phyloP scores from a whole-genome alignment of 2,797 vertebrate species.

The Sternotherus odoratus region DNA sequence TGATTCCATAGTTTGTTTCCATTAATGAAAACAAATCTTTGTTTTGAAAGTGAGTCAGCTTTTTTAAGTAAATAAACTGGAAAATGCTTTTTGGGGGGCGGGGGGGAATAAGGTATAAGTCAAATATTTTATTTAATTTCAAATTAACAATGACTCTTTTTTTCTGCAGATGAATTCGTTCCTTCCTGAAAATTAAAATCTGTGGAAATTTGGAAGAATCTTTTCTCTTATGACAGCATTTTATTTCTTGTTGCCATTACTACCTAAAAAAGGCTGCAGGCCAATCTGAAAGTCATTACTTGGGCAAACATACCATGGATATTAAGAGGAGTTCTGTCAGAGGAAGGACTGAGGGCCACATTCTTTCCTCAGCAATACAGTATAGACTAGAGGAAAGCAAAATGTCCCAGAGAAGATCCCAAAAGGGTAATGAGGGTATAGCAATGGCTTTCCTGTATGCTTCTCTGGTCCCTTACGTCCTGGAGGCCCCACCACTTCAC shows the following conservation, averaged over 20 bases:
- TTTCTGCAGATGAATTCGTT: background rate
- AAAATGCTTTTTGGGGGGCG: constrained; percentile 4
- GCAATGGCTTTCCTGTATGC: background rate
- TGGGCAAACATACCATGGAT: background rate
- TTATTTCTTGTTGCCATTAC: background rate
- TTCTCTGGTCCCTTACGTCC: background rate
- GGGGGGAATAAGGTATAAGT: too few species aligned
- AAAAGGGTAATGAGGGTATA: background rate
- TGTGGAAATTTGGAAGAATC: constrained; percentile 5
- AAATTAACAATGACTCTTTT: background rate
- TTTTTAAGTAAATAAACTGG: background rate
- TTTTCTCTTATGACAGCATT: background rate
- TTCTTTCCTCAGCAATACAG: background rate
- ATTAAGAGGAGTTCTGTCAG: background rate
- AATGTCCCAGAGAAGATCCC: background rate
- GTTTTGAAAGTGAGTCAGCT: background rate
- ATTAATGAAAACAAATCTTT: constrained; percentile 11
- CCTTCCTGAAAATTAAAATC: background rate
- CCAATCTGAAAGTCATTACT: constrained; percentile 32
- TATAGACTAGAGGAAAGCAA: background rate
- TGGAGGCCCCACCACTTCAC: background rate
- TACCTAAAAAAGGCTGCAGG: constrained; percentile 3
- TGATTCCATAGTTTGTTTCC: background rate
- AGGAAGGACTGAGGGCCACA: background rate
- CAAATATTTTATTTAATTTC: background rate